Base-by-base conservation (phyloP, 1,140 invertebrate species). In the Pseudomyrmex pallidus region DNA sequence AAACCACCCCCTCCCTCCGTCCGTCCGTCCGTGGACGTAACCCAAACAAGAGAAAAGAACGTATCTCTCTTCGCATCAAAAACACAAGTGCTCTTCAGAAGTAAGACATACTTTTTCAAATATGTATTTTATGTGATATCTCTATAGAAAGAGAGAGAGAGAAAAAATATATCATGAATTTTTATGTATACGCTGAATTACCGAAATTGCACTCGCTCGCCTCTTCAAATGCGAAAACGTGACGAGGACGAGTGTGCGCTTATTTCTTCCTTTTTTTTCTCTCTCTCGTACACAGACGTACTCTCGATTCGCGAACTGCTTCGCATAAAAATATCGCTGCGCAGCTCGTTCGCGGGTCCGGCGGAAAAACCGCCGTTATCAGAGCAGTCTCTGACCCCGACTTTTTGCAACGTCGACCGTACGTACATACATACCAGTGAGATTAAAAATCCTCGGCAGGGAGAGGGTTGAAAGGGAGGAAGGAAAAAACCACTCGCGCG, bases 321-420 rank as follows among this genome's bases (percentile, higher is more conserved):
- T 35, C 35, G 35, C 52, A 46, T 57, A 68, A 77, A 77, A 78
- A 68, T 68, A 68, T 57, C 35, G 5, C 8, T 35, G 35, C 17
- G 35, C 62, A 2, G 10, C 9, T 52, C 35, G 74, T 68, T 77
- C 35, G 35, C 63, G 57, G 20, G 20, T 25, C 63, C 15, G 35
- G 35, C 74, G 74, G 74, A 68, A 78, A 67, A 68, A 78, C 20
- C 57, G 20, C 35, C 9, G 74, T 59, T 78, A 78, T 78, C 74
- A 68, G 64, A 68, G 20, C 17, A n/a, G 50, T 35, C 5, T 54
- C 48, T 17, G 4, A 12, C 2, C 10, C 10, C 9, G 44, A 77
- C 52, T 78, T 78, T 78, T 68, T 68, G 64, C 64, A 46, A 20
- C 9, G 12, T 20, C 46, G 20, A 46, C 73, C 35, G 35, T 35